These are phyloP conservation scores for Threskiornis aethiopicus DNA, from an alignment of 2,797 vertebrate genomes.

Conservation along the genomic window DNA sequence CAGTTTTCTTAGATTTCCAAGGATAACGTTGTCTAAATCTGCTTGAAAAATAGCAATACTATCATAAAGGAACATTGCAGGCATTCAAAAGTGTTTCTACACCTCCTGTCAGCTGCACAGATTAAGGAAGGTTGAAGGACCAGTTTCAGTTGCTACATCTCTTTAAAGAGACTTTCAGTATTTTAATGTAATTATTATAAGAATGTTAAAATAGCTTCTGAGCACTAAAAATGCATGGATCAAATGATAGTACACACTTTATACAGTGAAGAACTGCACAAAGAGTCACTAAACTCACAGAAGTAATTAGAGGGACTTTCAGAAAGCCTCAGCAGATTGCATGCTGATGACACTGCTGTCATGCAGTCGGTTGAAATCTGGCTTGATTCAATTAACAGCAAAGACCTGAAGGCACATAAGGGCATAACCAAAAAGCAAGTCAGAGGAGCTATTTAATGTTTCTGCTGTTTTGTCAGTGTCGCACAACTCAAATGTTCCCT, in stretches of 20 bases:
- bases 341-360: not conserved
- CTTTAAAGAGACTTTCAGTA: not conserved
- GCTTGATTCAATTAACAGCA: slow-evolving; percentile 5
- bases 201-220: not conserved
- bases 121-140: not conserved
- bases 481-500: not conserved
- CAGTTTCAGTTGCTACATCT: not conserved
- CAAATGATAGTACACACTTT: not conserved
- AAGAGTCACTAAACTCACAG: not conserved
- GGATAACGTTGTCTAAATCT: not conserved
- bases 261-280: not conserved
- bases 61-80: not conserved
- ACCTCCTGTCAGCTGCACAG: not conserved
- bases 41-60: not conserved
- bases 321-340: not conserved
- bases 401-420: not conserved
- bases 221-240: not conserved
- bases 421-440: not conserved
- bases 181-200: not conserved
- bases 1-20: not conserved
- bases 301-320: not conserved
- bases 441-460: not conserved
- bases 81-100: not conserved
- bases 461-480: not conserved
- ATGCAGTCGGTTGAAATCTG: not conserved